Percentiles rank a stretch among this genome's conserved stretches.
Conservation (phyloP, 1,140 invertebrate genomes). For the Andrena cerasifolii region DNA sequence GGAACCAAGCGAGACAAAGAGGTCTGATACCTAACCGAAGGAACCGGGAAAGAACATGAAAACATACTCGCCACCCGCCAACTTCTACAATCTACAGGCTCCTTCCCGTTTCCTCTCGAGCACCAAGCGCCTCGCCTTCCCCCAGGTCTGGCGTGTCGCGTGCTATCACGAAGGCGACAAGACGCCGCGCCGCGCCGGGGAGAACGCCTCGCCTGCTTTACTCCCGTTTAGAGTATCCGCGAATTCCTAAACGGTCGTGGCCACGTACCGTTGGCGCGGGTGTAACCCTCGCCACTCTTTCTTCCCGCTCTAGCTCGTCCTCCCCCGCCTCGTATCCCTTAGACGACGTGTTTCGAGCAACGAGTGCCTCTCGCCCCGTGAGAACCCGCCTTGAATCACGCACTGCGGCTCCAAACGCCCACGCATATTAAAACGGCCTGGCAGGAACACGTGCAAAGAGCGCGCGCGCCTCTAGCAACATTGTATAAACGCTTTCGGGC, state of each 20-base stretch:
- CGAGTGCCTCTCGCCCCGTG: constrained; percentile 60
- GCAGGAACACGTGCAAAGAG: constrained; percentile 66
- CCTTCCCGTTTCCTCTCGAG: not conserved
- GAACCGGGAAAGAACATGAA: too few species aligned
- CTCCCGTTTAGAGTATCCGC: constrained; percentile 64
- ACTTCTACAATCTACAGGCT: too few species aligned
- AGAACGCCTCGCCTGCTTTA: constrained; percentile 36
- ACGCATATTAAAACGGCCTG: constrained; percentile 75
- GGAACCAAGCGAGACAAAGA: too few species aligned
- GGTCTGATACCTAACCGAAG: too few species aligned
- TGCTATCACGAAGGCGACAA: not conserved
- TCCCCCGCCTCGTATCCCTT: constrained; percentile 4
- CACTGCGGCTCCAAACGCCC: constrained; percentile 71
- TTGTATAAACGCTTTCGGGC: constrained; percentile 63
- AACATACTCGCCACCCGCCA: too few species aligned
- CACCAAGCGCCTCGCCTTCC: not conserved
- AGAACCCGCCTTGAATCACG: constrained; percentile 76
- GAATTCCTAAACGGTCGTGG: constrained; percentile 62
- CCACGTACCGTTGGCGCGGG: too few species aligned
- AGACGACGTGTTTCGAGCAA: not conserved
- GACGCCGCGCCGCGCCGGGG: constrained; percentile 14
- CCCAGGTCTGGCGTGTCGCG: not conserved
- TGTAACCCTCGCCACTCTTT: constrained; percentile 56
- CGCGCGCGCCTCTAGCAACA: constrained; percentile 62
- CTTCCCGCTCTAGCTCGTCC: not conserved